phyloP scores from a whole-genome alignment of 2,113 vertebrate genomes.

The Elgaria multicarinata region DNA sequence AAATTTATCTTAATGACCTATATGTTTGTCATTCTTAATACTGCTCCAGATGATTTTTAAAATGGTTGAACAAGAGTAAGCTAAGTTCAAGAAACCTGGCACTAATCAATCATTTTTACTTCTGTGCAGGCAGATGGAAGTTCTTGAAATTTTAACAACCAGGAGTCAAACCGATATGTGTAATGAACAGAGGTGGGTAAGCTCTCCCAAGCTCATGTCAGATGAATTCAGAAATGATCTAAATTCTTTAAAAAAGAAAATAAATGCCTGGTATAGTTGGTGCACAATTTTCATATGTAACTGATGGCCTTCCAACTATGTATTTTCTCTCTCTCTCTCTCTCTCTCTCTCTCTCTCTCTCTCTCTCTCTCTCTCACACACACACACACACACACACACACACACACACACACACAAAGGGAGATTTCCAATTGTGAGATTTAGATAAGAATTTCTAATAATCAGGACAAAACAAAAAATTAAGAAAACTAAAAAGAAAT shows the following conservation, averaged over 20 bases:
- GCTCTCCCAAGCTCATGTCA: neutral
- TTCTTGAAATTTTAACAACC: neutral
- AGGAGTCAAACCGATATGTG: neutral
- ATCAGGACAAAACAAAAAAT: neutral
- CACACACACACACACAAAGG: neutral
- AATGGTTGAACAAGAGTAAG: neutral
- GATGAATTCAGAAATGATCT: neutral
- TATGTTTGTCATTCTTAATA: neutral
- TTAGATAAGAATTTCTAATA: neutral
- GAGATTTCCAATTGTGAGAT: neutral
- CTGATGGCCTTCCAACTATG: neutral
- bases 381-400: too few relatives aligned
- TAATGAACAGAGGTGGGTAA: neutral
- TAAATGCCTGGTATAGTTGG: neutral
- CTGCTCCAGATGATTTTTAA: neutral
- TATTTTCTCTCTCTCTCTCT: neutral
- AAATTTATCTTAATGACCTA: neutral
- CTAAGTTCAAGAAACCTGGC: neutral
- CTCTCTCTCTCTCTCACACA: too few relatives aligned
- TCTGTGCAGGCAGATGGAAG: neutral
- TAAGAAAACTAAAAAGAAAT: neutral
- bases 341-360: too few relatives aligned
- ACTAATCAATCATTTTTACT: neutral
- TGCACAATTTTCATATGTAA: neutral
- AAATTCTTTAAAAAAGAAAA: neutral